Base-by-base conservation (phyloP, 2,797 vertebrate species). In the Anas acuta region DNA sequence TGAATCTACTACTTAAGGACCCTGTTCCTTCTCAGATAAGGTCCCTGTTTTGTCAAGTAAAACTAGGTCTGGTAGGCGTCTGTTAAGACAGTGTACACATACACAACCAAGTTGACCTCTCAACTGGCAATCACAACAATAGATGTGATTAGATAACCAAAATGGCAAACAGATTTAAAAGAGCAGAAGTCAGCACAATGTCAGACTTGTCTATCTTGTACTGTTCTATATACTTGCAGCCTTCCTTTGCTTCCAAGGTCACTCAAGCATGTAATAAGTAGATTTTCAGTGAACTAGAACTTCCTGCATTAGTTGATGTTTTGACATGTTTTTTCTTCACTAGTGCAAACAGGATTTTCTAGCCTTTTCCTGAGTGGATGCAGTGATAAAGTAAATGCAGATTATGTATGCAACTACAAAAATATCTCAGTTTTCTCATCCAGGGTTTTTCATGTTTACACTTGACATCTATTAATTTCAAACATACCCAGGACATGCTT, bases 181-280 rank as follows among this genome's bases (percentile, higher is more conserved):
- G 21, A 69, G 22, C 32, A 87, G 43, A 84, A 69, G 6, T 66
- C 62, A 70, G 32, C 20, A 73, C 21, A 37, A 7, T 39, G 23
- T 56, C 58, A 76, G 5, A 37, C 58, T 70, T 82, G 35, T 62
- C n/a, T 67, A 11, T 82, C 37, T 73, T 67, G 33, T 61, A 75
- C 54, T 88, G 26, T 47, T 67, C 45, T 80, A 25, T 45, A 23
- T 57, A 35, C 51, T 67, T 70, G 61, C 64, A 87, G 23, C 26
- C 90, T 89, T 72, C 51, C 39, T 69, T 82, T 6, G 0, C 45
- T 93, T 79, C 80, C 86, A 86, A 81, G 60, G 33, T 41, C 77
- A 89, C n/a, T 90, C 47, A 60, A 53, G 70, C 60, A 61, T 65
- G 22, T 84, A 89, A 91, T 91, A 94, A 82, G 41, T 32, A 84